Evolutionary conservation across 1,140 invertebrate genomes (phyloP).

Genomic region (Scaptodrosophila lebanonensis): DNA sequence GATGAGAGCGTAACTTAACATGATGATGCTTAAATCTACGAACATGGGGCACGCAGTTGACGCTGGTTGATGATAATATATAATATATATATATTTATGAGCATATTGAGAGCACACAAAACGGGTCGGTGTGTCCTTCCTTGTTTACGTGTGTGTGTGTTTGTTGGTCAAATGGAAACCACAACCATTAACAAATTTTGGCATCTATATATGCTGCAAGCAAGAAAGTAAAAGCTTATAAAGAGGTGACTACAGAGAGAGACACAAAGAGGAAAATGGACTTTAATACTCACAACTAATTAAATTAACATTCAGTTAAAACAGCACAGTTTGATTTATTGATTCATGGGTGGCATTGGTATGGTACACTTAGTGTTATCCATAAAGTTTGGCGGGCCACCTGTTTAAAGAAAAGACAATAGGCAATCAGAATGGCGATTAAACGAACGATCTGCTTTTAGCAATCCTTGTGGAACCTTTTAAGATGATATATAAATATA

Average conservation of each 20-base stretch:
- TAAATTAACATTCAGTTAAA: conserved; percentile 62
- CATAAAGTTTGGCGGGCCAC: conserved; percentile 69
- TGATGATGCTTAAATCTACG: conserved; percentile 29
- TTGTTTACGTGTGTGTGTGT: conserved; percentile 15
- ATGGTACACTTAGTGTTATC: conserved; percentile 71
- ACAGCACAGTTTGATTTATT: conserved; percentile 71
- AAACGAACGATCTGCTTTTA: no score
- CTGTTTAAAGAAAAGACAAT: conserved; percentile 25
- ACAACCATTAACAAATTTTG: conserved; percentile 71
- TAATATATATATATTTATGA: conserved; percentile 4
- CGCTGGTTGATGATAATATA: conserved; percentile 15
- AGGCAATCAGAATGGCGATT: neutral
- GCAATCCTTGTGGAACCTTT: no score
- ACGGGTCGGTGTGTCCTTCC: neutral
- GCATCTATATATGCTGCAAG: conserved; percentile 62
- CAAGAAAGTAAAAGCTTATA: neutral
- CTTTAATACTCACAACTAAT: conserved; percentile 59
- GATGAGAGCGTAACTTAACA: conserved; percentile 34
- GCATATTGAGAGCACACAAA: conserved; percentile 7
- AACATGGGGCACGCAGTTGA: conserved; percentile 38
- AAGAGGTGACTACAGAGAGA: neutral
- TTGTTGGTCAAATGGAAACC: conserved; percentile 52
- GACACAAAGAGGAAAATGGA: neutral
- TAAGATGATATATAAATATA: no score
- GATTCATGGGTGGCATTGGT: conserved; percentile 73